These are phyloP conservation scores for Crepidodera aurea DNA, from an alignment of 2,888 invertebrate species.

Conservation along the genomic window DNA sequence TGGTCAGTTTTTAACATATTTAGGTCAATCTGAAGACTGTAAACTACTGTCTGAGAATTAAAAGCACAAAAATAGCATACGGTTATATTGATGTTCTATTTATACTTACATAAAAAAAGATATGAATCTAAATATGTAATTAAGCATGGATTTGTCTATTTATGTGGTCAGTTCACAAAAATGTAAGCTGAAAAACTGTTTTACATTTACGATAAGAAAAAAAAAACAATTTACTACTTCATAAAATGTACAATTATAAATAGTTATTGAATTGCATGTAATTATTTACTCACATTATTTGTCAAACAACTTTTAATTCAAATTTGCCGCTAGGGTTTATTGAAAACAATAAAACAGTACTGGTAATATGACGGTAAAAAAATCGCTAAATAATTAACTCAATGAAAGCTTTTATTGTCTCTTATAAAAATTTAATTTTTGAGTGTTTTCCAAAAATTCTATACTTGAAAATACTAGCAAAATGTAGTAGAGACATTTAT, in stretches of 20 bases:
- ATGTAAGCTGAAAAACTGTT: no score
- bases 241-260: no score
- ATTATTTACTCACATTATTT: no score
- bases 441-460: background rate
- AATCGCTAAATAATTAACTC: conserved; percentile 22
- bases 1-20: background rate
- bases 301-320: background rate
- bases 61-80: background rate
- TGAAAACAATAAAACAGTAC: background rate
- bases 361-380: conserved; percentile 29
- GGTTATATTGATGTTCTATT: no score
- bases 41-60: background rate
- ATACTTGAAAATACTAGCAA: background rate
- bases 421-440: background rate
- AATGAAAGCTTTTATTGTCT: background rate
- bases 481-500: background rate
- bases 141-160: no score
- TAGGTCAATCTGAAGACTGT: background rate
- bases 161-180: no score
- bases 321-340: conserved; percentile 7
- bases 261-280: no score
- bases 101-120: no score
- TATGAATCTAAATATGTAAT: no score
- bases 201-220: no score
- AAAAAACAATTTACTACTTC: no score